Evolutionary conservation across 2,888 invertebrate genomes (phyloP).

Genomic region (Drosophila putrida): DNA sequence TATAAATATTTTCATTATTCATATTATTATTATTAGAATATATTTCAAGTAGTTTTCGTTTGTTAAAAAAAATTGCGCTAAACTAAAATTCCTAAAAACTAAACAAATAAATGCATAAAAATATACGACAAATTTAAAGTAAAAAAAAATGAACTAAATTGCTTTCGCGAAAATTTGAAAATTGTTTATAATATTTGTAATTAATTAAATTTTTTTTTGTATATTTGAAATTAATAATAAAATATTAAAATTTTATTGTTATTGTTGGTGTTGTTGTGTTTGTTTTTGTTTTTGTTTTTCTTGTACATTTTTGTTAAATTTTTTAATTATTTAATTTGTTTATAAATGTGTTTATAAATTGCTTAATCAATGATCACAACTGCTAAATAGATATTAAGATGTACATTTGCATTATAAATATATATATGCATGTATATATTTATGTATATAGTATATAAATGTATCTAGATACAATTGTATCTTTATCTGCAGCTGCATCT

Average conservation of each 20-base stretch:
- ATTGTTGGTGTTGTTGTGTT: slow-evolving; percentile 28
- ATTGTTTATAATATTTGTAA: slow-evolving; percentile 14
- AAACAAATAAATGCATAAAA: slow-evolving; percentile 74
- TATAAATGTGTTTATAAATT: slow-evolving; percentile 72
- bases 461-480: slow-evolving; percentile 42
- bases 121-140: slow-evolving; percentile 61
- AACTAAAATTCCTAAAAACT: slow-evolving; percentile 65
- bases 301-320: slow-evolving; percentile 24
- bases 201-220: slow-evolving; percentile 18
- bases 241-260: slow-evolving; percentile 31
- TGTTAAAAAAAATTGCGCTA: slow-evolving; percentile 75
- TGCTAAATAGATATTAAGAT: slow-evolving; percentile 84
- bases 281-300: slow-evolving; percentile 23
- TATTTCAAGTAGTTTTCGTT: slow-evolving; percentile 28
- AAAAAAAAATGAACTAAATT: slow-evolving; percentile 48
- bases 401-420: slow-evolving; percentile 65
- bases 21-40: slow-evolving; percentile 23
- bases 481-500: slow-evolving; percentile 30
- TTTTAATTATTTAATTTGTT: slow-evolving; percentile 53
- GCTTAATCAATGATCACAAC: slow-evolving; percentile 86
- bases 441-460: slow-evolving; percentile 37
- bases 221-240: slow-evolving; percentile 36
- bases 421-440: slow-evolving; percentile 25
- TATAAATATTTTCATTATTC: slow-evolving; percentile 45
- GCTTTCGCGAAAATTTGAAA: slow-evolving; percentile 67